phyloP scores from a whole-genome alignment of 2,888 invertebrate genomes.

The Amaurobius ferox region DNA sequence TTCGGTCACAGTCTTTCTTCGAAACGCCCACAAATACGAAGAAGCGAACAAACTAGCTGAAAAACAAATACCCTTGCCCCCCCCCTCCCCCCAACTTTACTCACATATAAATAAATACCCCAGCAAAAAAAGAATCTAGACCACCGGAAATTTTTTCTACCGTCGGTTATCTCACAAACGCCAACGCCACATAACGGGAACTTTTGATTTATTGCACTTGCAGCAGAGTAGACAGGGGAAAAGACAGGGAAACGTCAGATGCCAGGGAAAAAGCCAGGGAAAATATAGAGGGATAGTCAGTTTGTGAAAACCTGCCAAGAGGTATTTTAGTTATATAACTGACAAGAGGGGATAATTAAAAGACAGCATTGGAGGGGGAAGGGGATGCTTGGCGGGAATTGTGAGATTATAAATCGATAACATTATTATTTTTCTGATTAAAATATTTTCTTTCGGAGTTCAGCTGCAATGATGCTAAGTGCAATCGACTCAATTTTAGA shows the following conservation, averaged over 20 bases:
- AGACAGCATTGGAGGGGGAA: neutral
- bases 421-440: too few relatives aligned
- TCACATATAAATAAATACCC: neutral
- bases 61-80: neutral
- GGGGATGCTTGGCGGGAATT: too few relatives aligned
- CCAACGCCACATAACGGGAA: slow-evolving; percentile 34
- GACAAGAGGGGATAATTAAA: slow-evolving; percentile 5
- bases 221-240: slow-evolving; percentile 2
- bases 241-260: slow-evolving; percentile 23
- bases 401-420: too few relatives aligned
- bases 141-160: slow-evolving; percentile 8
- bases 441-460: too few relatives aligned
- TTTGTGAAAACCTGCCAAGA: slow-evolving; percentile 38
- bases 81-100: too few relatives aligned
- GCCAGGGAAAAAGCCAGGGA: slow-evolving; percentile 18
- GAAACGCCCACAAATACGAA: neutral
- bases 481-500: too few relatives aligned
- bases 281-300: slow-evolving; percentile 9
- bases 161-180: neutral
- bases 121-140: neutral
- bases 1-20: neutral
- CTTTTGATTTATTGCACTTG: slow-evolving; percentile 62
- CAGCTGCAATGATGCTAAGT: too few relatives aligned
- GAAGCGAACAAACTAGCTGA: neutral
- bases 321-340: neutral